Evolutionary conservation across 1,140 invertebrate species (phyloP), one percentile per base, ranked within the genome.

Genomic region (Drosophila nikananu): DNA sequence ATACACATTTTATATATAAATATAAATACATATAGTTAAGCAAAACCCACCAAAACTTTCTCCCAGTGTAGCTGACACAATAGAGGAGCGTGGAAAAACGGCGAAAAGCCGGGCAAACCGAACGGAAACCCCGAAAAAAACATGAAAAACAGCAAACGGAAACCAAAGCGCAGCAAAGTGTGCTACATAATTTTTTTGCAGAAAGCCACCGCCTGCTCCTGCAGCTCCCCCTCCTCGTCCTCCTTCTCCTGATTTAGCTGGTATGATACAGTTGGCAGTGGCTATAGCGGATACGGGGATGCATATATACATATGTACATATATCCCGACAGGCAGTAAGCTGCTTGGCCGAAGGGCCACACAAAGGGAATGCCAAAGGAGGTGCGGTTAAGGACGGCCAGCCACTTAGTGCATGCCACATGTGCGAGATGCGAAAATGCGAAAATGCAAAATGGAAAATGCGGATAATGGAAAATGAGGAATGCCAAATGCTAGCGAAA

Each of bases 81-180:
- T 67, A 57, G 39, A n/a, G 13, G 6, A 44, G 37, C 39, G 37
- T 32, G 62, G 39, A 70, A 67, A 71, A 71, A 68, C 17, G 30
- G n/a, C 51, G 30, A 52, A 52, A 19, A 19, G 51, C 27, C 30
- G 48, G 23, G 15, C 63, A 68, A 68, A 17, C 39, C 67, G 35
- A 71, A 46, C 49, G 67, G 64, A 71, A 71, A 71, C 64, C 49
- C 61, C 63, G 46, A 55, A 27, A 30, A 27, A 41, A 32, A 5
- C 48, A 27, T 49, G 21, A 37, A 66, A 66, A 63, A 66, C 64
- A 67, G 64, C 42, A 67, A 44, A 44, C 60, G 61, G 59, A 63
- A 64, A 62, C 30, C 63, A 66, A 25, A 51, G 52, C 80, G 54
- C 70, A 17, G 63, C 54, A 80, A 70, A 79, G 76, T 83, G 62